These are phyloP conservation scores for Lycodopsis pacificus DNA, from an alignment of 2,797 vertebrate species.

Conservation along the genomic window DNA sequence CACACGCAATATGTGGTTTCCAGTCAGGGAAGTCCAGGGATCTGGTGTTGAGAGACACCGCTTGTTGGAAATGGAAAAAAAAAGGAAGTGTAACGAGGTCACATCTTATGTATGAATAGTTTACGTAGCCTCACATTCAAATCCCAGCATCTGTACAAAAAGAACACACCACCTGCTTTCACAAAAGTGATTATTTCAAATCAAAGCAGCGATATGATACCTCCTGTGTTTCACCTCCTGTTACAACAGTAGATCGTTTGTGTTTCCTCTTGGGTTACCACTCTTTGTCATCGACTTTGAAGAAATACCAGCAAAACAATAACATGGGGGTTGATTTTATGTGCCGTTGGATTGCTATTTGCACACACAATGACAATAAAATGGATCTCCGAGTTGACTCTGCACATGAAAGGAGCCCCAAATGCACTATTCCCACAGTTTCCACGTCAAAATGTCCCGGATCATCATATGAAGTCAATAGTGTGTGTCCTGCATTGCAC, in stretches of 20 bases:
- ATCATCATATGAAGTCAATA: neutral
- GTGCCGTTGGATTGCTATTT: neutral
- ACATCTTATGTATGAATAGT: neutral
- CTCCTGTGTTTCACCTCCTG: neutral
- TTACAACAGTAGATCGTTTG: neutral
- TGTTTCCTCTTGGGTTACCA: neutral
- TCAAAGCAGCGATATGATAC: neutral
- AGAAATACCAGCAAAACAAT: neutral
- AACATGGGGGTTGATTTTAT: neutral
- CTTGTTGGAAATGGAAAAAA: neutral
- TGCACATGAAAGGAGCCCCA: neutral
- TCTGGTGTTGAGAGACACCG: neutral
- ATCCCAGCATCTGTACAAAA: neutral
- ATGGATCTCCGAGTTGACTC: neutral
- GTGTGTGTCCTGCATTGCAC: neutral
- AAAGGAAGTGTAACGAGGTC: slow-evolving; percentile 13
- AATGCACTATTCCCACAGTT: neutral
- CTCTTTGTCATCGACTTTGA: neutral
- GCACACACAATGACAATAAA: neutral
- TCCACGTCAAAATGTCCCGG: neutral
- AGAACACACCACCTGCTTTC: neutral
- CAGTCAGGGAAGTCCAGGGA: slow-evolving; percentile 54
- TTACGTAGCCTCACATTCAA: neutral
- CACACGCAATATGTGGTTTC: slow-evolving; percentile 42
- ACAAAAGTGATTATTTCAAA: neutral